A percentile compares a stretch with the other conserved stretches of the same genome.
Conservation (phyloP, 2,113 vertebrate species). For the Heloderma charlesbogerti region DNA sequence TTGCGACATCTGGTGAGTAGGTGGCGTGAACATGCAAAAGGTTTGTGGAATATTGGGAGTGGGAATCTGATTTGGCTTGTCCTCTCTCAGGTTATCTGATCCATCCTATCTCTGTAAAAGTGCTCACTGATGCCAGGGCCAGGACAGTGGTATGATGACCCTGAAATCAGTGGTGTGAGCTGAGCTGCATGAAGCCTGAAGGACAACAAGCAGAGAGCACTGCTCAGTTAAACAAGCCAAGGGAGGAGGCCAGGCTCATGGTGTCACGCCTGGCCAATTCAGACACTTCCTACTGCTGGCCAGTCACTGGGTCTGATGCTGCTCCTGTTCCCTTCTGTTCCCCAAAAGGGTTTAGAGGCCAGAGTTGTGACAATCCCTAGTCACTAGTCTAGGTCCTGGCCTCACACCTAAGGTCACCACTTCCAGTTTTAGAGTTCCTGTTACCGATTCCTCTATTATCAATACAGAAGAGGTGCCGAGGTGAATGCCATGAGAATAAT, state of each 20-base stretch:
- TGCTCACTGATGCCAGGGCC: neutral
- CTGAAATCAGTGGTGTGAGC: neutral
- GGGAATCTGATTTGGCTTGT: conserved; percentile 31
- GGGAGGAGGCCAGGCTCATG: neutral
- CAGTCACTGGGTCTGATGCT: neutral
- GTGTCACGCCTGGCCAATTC: no score
- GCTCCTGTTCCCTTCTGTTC: neutral
- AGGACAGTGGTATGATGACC: neutral
- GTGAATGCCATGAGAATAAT: neutral
- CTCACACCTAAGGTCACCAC: neutral
- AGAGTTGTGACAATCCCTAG: neutral
- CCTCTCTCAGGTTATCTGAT: conserved; percentile 20
- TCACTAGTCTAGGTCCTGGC: neutral
- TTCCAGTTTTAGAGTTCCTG: neutral
- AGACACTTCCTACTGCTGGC: neutral
- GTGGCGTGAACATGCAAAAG: conserved; percentile 48
- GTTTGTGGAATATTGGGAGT: conserved; percentile 33
- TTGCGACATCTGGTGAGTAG: conserved; percentile 67
- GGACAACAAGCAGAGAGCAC: neutral
- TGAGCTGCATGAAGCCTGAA: neutral
- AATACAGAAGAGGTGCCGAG: neutral
- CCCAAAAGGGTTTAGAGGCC: no score
- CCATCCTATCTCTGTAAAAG: neutral
- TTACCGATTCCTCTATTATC: neutral
- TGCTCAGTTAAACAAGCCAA: neutral